Conservation (phyloP, 2,888 invertebrate genomes). For the Diloba caeruleocephala region DNA sequence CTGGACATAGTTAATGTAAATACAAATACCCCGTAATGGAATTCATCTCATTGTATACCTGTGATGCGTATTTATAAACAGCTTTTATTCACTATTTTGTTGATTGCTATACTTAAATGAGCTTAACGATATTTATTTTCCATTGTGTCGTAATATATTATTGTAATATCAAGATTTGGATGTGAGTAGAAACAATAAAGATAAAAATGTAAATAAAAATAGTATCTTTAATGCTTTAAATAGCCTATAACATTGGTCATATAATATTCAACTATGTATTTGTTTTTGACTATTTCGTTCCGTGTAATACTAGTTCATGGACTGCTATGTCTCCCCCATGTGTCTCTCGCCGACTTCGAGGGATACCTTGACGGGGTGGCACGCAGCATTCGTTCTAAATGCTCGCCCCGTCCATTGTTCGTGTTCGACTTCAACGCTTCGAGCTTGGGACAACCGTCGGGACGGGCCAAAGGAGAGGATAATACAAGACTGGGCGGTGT, state of each 20-base stretch:
- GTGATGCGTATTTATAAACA: constrained; percentile 53
- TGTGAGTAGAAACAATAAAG: constrained; percentile 35
- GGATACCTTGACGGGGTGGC: no score
- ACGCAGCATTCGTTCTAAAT: no score
- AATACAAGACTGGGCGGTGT: no score
- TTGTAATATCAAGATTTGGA: constrained; percentile 20
- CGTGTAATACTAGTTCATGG: no score
- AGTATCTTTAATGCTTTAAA: constrained; percentile 9
- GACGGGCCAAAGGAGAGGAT: no score
- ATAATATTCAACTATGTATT: background rate
- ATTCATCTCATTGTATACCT: constrained; percentile 52
- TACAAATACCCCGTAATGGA: constrained; percentile 46
- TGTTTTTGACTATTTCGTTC: no score
- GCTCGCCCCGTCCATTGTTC: no score
- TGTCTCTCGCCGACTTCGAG: no score
- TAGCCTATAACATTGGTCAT: background rate
- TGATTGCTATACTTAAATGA: constrained; percentile 36
- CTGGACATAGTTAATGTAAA: constrained; percentile 54
- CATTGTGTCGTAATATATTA: constrained; percentile 34
- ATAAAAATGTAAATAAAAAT: constrained; percentile 27
- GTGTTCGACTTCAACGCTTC: no score
- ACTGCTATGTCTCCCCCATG: no score
- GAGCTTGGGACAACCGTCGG: no score
- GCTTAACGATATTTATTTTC: constrained; percentile 36
- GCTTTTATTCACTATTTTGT: constrained; percentile 48